Evolutionary conservation across 2,888 invertebrate genomes (phyloP).

Genomic region (Tuberolachnus salignus): DNA sequence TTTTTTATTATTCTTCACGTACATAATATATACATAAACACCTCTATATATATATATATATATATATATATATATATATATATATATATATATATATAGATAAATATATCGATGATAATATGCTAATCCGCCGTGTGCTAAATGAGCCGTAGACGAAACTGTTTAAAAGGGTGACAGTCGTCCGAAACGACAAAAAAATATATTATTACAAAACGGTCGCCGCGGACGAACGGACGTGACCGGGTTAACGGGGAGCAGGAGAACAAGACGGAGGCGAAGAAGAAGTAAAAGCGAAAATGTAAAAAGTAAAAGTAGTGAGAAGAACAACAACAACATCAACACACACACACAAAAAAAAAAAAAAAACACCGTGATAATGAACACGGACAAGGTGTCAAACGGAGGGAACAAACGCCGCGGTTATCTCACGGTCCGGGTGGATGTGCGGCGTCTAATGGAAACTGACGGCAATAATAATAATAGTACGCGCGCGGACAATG

Average conservation of each 20-base stretch:
- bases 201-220: neutral
- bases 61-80: too few species aligned
- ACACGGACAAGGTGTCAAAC: constrained; percentile 47
- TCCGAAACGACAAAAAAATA: neutral
- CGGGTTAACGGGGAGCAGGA: too few species aligned
- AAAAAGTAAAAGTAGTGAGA: neutral
- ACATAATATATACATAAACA: too few species aligned
- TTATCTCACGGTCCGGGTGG: constrained; percentile 51
- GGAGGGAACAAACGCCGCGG: constrained; percentile 31
- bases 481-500: constrained; percentile 16
- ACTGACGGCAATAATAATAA: constrained; percentile 22
- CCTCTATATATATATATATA: too few species aligned
- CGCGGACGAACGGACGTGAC: too few species aligned
- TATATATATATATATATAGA: too few species aligned
- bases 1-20: neutral
- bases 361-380: constrained; percentile 32
- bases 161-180: constrained; percentile 22
- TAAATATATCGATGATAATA: too few species aligned
- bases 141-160: constrained; percentile 52
- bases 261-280: neutral
- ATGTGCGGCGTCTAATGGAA: constrained; percentile 23
- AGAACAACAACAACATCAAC: too few species aligned
- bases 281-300: neutral
- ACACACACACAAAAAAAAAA: too few species aligned
- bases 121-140: constrained; percentile 2